These are phyloP conservation scores for Habropoda laboriosa DNA, from an alignment of 1,140 invertebrate species.

Conservation along the genomic window DNA sequence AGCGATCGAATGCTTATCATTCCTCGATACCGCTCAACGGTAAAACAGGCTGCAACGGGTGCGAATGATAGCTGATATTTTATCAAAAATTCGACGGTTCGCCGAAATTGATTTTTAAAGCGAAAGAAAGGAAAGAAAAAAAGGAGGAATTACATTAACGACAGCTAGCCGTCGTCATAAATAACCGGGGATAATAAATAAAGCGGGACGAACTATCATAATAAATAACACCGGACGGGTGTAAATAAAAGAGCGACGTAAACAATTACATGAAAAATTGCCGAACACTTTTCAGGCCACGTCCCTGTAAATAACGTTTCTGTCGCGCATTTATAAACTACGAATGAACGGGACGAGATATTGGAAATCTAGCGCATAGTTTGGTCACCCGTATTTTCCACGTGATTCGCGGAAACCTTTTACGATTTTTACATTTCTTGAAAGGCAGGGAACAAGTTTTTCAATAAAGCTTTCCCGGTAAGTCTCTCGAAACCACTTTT, in stretches of 20 bases:
- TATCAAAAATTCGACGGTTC: slow-evolving; percentile 34
- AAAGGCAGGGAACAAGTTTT: neutral
- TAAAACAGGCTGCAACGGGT: neutral
- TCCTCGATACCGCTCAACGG: neutral
- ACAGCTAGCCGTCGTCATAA: slow-evolving; percentile 2
- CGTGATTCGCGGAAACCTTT: slow-evolving; percentile 1
- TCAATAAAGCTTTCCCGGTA: slow-evolving; percentile 40
- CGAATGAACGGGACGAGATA: neutral
- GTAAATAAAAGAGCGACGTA: slow-evolving; percentile 5
- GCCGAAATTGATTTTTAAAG: slow-evolving; percentile 25
- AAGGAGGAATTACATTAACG: slow-evolving; percentile 31
- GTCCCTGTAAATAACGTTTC: neutral
- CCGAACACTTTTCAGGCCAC: neutral
- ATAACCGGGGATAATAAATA: slow-evolving; percentile 33
- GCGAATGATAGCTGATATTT: slow-evolving; percentile 25
- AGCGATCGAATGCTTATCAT: slow-evolving; percentile 1
- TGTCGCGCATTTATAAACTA: neutral
- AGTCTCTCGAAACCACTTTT: slow-evolving; percentile 57
- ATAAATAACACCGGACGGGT: slow-evolving; percentile 23
- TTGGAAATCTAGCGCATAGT: neutral
- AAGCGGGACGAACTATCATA: neutral
- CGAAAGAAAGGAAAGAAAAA: slow-evolving; percentile 26
- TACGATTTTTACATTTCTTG: slow-evolving; percentile 34
- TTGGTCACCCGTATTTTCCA: slow-evolving; percentile 4
- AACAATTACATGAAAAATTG: slow-evolving; percentile 13